Percentiles rank a stretch among this genome's conserved stretches.
Conservation (phyloP, 2,113 vertebrate genomes). For the Zeus faber region DNA sequence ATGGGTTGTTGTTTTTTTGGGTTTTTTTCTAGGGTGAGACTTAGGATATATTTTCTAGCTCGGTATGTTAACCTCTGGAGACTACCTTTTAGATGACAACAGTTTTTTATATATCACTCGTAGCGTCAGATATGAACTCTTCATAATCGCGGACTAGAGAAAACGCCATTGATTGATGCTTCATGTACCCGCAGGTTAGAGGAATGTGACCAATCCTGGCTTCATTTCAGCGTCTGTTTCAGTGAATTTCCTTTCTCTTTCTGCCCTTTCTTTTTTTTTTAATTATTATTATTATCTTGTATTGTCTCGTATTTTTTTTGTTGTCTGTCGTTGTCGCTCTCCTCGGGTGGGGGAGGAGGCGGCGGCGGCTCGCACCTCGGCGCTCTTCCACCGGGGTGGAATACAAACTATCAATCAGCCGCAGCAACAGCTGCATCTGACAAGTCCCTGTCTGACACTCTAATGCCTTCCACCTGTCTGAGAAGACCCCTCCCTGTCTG, state of each 20-base stretch:
- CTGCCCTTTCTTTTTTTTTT: constrained; percentile 19
- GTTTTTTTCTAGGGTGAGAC: constrained; percentile 57
- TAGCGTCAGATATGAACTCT: constrained; percentile 16
- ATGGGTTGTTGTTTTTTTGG: constrained; percentile 45
- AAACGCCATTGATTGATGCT: constrained; percentile 26
- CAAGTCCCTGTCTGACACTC: constrained; percentile 91
- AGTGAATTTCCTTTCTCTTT: constrained; percentile 21
- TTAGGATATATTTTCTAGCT: constrained; percentile 58
- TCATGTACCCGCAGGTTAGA: constrained; percentile 12
- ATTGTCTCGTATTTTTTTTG: no score
- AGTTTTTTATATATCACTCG: constrained; percentile 44
- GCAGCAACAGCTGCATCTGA: constrained; percentile 93
- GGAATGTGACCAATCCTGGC: constrained; percentile 21
- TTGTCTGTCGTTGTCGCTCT: no score
- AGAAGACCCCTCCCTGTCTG: constrained; percentile 82
- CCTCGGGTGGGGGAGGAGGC: no score
- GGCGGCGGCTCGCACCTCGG: constrained; percentile 67
- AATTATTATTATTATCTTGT: constrained; percentile 8
- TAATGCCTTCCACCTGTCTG: constrained; percentile 91
- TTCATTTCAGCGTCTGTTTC: constrained; percentile 26
- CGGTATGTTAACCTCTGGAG: constrained; percentile 44
- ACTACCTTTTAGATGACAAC: constrained; percentile 27
- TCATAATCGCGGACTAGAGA: constrained; percentile 45
- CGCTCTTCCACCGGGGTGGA: constrained; percentile 68
- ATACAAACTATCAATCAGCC: constrained; percentile 95